phyloP scores from a whole-genome alignment of 2,113 vertebrate genomes.

The Odocoileus virginianus region DNA sequence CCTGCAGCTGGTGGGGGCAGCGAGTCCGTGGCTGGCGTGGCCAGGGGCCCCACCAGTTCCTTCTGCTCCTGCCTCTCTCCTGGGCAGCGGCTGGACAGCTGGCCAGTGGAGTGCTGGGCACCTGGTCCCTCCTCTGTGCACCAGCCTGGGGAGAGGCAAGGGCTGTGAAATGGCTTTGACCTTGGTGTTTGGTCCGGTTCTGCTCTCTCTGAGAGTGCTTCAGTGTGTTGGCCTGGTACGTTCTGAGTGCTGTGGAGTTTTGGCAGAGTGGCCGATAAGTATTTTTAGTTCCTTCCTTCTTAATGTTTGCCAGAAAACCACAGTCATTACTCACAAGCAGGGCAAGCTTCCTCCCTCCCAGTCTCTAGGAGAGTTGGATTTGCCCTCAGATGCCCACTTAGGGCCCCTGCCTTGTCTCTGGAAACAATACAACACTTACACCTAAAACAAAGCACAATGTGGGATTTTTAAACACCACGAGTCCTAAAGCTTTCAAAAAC shows the following conservation, averaged over 20 bases:
- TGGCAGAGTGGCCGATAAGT: constrained; percentile 64
- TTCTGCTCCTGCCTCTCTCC: background rate
- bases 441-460: background rate
- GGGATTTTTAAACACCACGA: background rate
- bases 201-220: constrained; percentile 8
- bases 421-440: background rate
- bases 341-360: background rate
- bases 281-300: constrained; percentile 74
- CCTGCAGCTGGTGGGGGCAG: background rate
- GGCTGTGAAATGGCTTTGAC: constrained; percentile 17
- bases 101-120: background rate
- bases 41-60: background rate
- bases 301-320: constrained; percentile 62
- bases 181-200: constrained; percentile 20
- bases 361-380: background rate
- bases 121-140: background rate
- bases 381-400: background rate
- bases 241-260: constrained; percentile 50
- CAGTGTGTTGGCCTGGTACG: constrained; percentile 49
- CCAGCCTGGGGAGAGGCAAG: background rate
- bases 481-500: background rate
- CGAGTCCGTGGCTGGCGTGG: fast-evolving
- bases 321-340: constrained; percentile 53
- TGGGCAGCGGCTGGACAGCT: background rate
- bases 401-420: background rate